Evolutionary conservation across 2,888 invertebrate species (phyloP), one percentile per base, ranked within the genome.

Genomic region (Lasioglossum morio): DNA sequence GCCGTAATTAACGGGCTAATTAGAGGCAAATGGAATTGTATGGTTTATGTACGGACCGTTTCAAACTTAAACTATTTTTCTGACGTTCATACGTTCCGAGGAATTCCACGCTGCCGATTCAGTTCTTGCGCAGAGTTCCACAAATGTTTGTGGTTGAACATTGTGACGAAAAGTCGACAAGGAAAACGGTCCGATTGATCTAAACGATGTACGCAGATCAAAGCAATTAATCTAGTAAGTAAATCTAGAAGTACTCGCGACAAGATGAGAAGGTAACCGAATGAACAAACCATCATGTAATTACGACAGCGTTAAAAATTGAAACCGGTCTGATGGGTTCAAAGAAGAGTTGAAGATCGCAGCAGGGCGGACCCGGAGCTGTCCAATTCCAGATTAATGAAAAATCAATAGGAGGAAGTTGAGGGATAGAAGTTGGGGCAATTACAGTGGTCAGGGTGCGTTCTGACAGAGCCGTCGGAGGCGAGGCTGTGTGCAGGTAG

Each of bases 341-440:
- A 8, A 23, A 0, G 53, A 23, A 23, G 8, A 57, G 12, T 12
- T 23, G 1, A 4, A 57, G 57, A 57, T 57, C 53, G 53, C 53
- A 53, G 23, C 23, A 8, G 23, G 23, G 53, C 7, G 7, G 53
- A 23, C 43, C 4, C 4, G 4, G 14, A n/a, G 10, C 4, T n/a
- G n/a, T 57, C 57, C n/a, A 57, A n/a, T n/a, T n/a, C n/a, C n/a
- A n/a, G n/a, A 57, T 57, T 57, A 57, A 57, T 57, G 57, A n/a
- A 57, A 57, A n/a, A 57, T 57, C 57, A 57, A 57, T 57, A n/a
- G n/a, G 8, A 30, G 16, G 8, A 30, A 63, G 34, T 30, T 3
- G 30, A 3, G 63, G 8, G 63, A 3, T 2, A 63, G 63, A 63
- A 63, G 30, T 63, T 63, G 30, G 19, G 8, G 30, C 63, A 63